These are phyloP conservation scores for Telenomus remus DNA, from an alignment of 1,140 invertebrate genomes.

Conservation along the genomic window DNA sequence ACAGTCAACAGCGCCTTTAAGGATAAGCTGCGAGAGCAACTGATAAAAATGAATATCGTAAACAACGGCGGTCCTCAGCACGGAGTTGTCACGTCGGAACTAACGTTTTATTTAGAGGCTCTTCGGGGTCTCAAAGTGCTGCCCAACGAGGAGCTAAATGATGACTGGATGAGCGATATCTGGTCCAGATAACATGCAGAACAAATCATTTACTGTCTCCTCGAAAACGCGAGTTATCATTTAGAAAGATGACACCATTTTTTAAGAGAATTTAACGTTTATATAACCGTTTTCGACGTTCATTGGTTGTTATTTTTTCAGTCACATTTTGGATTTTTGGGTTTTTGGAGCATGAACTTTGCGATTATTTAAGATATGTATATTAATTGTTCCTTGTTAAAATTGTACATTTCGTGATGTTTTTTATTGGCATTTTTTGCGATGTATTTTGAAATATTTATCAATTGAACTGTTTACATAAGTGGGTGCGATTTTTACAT, in stretches of 20 bases:
- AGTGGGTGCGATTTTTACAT: slow-evolving; percentile 20
- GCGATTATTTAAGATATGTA: too few species aligned
- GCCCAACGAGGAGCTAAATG: slow-evolving; percentile 82
- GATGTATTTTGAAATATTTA: slow-evolving; percentile 8
- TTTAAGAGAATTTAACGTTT: too few species aligned
- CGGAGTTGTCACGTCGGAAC: slow-evolving; percentile 94
- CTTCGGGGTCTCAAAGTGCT: slow-evolving; percentile 89
- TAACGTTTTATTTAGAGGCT: slow-evolving; percentile 96
- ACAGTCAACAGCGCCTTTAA: slow-evolving; percentile 92
- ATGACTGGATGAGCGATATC: slow-evolving; percentile 86
- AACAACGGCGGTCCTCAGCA: slow-evolving; percentile 97
- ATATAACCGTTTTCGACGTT: too few species aligned
- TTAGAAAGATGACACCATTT: slow-evolving; percentile 37
- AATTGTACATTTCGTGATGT: not conserved
- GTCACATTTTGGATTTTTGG: too few species aligned
- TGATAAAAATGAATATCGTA: slow-evolving; percentile 90
- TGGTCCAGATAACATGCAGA: slow-evolving; percentile 82
- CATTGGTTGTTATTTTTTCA: too few species aligned
- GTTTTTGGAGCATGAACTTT: too few species aligned
- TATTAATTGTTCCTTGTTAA: not conserved
- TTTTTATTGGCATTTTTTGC: slow-evolving; percentile 15
- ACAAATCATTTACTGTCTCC: slow-evolving; percentile 71
- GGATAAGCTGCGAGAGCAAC: slow-evolving; percentile 87
- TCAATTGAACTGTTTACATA: slow-evolving; percentile 14
- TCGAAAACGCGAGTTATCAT: slow-evolving; percentile 40